Percentiles rank a stretch among this genome's conserved stretches.
Evolutionary conservation across 2,113 vertebrate genomes (phyloP).

Genomic region (Cryptotis parvus): DNA sequence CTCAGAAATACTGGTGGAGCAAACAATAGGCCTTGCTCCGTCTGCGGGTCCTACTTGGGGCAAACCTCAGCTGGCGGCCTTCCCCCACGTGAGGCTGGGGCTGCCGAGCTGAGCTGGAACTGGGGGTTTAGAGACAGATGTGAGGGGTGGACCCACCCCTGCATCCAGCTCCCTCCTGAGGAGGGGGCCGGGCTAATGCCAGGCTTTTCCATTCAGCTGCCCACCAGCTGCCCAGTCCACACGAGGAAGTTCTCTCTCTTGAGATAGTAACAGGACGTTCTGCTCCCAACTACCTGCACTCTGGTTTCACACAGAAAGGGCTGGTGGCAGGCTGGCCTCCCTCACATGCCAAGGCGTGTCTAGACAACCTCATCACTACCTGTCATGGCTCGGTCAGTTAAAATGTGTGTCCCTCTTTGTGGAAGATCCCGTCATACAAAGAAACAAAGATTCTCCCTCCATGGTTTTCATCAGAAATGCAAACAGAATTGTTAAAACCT

Average conservation of each 20-base stretch:
- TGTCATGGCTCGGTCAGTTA: background rate
- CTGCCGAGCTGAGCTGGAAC: background rate
- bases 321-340: background rate
- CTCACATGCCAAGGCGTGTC: background rate
- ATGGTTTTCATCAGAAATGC: background rate
- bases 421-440: conserved; percentile 3
- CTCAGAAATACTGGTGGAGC: background rate
- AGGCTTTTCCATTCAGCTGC: background rate
- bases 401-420: background rate
- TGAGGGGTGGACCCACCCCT: no score
- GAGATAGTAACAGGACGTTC: background rate
- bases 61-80: background rate
- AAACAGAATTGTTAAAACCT: background rate
- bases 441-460: background rate
- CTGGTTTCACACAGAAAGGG: background rate
- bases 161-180: background rate
- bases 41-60: background rate
- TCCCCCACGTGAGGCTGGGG: background rate
- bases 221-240: background rate
- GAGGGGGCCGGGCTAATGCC: background rate
- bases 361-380: background rate
- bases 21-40: background rate
- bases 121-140: background rate
- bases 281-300: background rate
- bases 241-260: background rate